Base-by-base conservation (phyloP, 2,888 invertebrate species). In the Coremacera marginata region DNA sequence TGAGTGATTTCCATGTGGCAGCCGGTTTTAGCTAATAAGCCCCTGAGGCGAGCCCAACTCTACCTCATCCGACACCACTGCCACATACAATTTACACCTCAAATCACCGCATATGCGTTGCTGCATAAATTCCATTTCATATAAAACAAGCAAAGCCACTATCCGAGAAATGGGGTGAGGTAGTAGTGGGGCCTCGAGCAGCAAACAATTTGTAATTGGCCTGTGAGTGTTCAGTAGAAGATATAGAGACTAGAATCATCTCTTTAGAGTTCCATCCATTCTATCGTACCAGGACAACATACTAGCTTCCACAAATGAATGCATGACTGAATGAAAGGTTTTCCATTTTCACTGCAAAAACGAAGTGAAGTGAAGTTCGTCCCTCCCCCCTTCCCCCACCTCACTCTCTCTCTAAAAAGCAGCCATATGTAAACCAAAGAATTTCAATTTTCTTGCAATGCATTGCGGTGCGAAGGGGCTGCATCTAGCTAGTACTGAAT, bases 161-260 rank as follows among this genome's bases (percentile, higher is more conserved):
- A 5, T 34, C 8, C n/a, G 37, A 19, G 37, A 19, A 3, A n/a
- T 65, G 67, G 34, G 11, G 16, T 11, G 14, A 5, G n/a, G 34
- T 27, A n/a, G 16, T 9, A 14, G 27, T 25, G 14, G 31, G n/a
- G 14, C 62, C 27, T 67, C 11, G 34, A 67, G 65, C 25, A 55
- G 44, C 34, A 51, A 55, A 55, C 74, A 74, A 67, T 74, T 67
- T 73, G 74, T 74, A 74, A 74, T 74, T 74, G 74, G 74, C 65
- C 67, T 49, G 74, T 44, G 71, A 74, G 74, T 74, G 74, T 67
- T 74, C 37, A 67, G 22, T 67, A 51, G 25, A 9, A 67, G 74
- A 74, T 74, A 74, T 67, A 67, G 37, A 34, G 25, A 57, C 27
- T 16, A 27, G 74, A 51, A 51, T 55, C 37, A 55, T 74, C 65